Conservation (phyloP, 2,113 vertebrate genomes). For the Nycticryphes semicollaris region DNA sequence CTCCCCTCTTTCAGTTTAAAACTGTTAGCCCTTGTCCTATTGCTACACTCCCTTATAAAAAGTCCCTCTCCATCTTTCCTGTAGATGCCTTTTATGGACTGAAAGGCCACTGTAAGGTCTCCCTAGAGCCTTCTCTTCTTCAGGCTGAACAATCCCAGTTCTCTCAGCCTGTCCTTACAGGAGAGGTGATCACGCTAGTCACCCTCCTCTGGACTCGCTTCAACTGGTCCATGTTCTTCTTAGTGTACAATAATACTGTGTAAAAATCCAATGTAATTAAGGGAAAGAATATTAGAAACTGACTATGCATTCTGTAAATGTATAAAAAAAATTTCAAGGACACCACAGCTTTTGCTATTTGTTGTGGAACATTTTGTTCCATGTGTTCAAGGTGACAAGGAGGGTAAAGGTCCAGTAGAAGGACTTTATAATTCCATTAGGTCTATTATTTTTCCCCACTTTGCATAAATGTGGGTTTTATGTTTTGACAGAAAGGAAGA, state of each 20-base stretch:
- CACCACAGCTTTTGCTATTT: neutral
- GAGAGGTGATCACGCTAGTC: neutral
- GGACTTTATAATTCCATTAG: neutral
- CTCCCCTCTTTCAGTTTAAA: neutral
- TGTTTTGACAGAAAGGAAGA: neutral
- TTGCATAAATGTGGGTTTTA: neutral
- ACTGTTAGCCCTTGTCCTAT: neutral
- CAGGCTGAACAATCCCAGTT: neutral
- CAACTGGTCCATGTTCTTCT: neutral
- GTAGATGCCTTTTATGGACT: neutral
- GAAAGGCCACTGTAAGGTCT: neutral
- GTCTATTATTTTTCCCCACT: neutral
- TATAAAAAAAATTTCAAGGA: neutral
- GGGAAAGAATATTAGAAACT: neutral
- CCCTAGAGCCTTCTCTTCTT: neutral
- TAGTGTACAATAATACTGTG: neutral
- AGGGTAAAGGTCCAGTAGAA: neutral
- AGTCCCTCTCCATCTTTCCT: neutral
- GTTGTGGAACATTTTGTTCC: neutral
- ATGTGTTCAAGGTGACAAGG: neutral
- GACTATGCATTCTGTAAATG: neutral
- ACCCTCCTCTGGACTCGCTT: neutral
- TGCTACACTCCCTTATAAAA: neutral
- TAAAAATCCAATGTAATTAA: neutral
- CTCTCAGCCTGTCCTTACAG: neutral